Evolutionary conservation across 2,797 vertebrate genomes (phyloP), one percentile per base, ranked within the genome.

Genomic region (Microhierax caerulescens): DNA sequence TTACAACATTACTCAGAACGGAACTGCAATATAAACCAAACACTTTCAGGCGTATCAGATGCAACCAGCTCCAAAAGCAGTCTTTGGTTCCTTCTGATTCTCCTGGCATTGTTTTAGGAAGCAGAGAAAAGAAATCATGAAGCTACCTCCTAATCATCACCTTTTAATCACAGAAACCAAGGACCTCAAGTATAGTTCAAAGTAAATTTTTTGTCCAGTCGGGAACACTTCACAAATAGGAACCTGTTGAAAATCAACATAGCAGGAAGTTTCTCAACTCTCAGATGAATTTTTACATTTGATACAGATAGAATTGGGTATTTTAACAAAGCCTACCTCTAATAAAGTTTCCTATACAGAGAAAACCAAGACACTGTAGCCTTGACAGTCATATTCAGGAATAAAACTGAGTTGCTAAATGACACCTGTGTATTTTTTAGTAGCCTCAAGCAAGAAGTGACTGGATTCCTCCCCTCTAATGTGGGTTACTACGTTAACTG

Each of bases 221-320:
- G 34, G 43, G 27, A 91, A 75, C 0, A 64, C 11, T 57, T 48
- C 45, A 56, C n/a, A 68, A 79, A 68, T 1, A 85, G 8, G 61
- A 88, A 54, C 16, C 9, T 0, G 0, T 13, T 9, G 0, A 2
- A 60, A 81, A 2, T 34, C 34, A 60, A 20, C 16, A 24, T 1
- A 89, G 21, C 18, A 64, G 16, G 34, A 18, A 78, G 37, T 15
- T 84, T 53, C 57, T 50, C 47, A 85, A 4, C 19, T 69, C 18
- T 43, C 19, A 47, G 30, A 41, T 3, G 19, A 25, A 77, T 76
- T 88, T 93, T 79, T 57, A 65, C 6, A 43, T 45, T 43, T 48
- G 57, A 69, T 9, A 69, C 9, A 50, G 23, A 30, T 1, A 51
- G 15, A 93, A 63, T 2, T 43, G 7, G 22, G 0, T 37, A 59